Evolutionary conservation across 2,797 vertebrate species (phyloP).

Genomic region (Peromyscus aztecus): DNA sequence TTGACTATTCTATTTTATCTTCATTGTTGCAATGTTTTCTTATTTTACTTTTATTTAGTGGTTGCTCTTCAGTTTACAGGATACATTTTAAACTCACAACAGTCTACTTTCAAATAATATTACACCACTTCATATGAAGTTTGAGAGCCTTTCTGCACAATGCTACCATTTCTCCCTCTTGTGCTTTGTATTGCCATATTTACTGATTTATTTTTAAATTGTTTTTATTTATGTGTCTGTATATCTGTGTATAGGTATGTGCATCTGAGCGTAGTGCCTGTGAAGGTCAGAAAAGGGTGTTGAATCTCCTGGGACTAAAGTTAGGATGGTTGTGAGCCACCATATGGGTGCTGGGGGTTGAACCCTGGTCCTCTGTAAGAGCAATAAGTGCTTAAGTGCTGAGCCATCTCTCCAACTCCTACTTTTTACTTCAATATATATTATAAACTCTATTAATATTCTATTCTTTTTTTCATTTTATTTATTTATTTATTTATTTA

Average conservation of each 20-base stretch:
- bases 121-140: not conserved
- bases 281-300: not conserved
- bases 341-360: not conserved
- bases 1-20: not conserved
- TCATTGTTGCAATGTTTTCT: not conserved
- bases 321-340: not conserved
- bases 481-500: not conserved
- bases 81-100: not conserved
- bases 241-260: not conserved
- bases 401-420: not conserved
- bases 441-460: not conserved
- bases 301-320: not conserved
- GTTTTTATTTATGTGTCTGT: not conserved
- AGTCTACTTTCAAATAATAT: not conserved
- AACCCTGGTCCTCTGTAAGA: not conserved
- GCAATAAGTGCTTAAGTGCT: not conserved
- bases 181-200: not conserved
- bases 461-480: not conserved
- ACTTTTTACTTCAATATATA: not conserved
- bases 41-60: not conserved
- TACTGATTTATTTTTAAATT: not conserved
- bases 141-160: not conserved
- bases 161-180: not conserved
- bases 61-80: not conserved
- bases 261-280: not conserved